phyloP scores from a whole-genome alignment of 2,888 invertebrate genomes.

The Dolomedes plantarius region DNA sequence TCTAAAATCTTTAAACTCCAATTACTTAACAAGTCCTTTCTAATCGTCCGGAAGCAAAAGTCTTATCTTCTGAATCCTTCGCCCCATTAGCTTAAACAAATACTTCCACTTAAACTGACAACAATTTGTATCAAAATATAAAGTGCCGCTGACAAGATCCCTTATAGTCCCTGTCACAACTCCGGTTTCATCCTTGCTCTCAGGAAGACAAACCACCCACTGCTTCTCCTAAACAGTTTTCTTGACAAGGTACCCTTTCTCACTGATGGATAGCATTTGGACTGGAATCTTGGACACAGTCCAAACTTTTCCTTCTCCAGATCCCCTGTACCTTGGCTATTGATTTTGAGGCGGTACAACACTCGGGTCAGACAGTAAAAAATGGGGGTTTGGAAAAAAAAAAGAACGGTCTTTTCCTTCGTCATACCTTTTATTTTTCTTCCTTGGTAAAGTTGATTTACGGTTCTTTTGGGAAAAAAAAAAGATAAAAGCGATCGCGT shows the following conservation, averaged over 20 bases:
- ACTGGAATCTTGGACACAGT: slow-evolving; percentile 51
- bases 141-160: background rate
- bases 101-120: background rate
- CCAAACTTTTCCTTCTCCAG: slow-evolving; percentile 26
- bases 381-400: background rate
- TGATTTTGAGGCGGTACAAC: background rate
- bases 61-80: too few species aligned
- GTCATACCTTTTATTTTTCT: background rate
- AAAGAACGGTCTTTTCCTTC: background rate
- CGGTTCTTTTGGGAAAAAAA: background rate
- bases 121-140: slow-evolving; percentile 2
- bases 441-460: background rate
- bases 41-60: too few species aligned
- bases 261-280: slow-evolving; percentile 54
- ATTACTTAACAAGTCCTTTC: too few species aligned
- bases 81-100: background rate
- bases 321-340: background rate
- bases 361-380: slow-evolving; percentile 1
- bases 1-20: too few species aligned
- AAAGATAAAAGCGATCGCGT: background rate
- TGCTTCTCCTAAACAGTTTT: slow-evolving; percentile 21
- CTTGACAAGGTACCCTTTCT: slow-evolving; percentile 58
- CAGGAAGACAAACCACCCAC: background rate
- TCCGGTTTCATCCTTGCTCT: background rate
- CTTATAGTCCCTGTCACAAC: slow-evolving; percentile 1